phyloP scores from a whole-genome alignment of 2,888 invertebrate species.

The Bursaphelenchus okinawaensis region DNA sequence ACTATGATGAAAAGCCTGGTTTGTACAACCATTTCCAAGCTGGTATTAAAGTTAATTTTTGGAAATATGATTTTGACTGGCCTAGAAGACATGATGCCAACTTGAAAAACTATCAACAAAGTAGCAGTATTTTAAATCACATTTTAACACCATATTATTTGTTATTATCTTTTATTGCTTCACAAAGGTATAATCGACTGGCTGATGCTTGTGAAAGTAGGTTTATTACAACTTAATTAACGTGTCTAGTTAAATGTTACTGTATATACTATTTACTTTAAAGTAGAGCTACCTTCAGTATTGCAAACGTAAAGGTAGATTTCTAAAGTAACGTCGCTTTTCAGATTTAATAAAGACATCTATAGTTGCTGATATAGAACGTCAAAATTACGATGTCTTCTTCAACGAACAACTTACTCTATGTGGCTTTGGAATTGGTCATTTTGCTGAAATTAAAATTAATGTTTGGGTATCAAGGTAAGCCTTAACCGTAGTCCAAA shows the following conservation, averaged over 20 bases:
- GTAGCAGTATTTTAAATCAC: not conserved
- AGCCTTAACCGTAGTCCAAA: constrained; percentile 11
- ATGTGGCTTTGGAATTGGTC: constrained; percentile 26
- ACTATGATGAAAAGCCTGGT: constrained; percentile 9
- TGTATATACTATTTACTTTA: no score
- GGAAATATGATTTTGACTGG: constrained; percentile 7
- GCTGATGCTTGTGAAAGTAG: not conserved
- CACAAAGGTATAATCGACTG: not conserved
- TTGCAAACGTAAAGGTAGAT: no score
- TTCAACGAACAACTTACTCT: constrained; percentile 22
- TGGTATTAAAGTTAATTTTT: constrained; percentile 15
- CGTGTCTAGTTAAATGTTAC: no score
- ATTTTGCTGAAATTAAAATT: constrained; percentile 33
- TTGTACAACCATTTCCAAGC: not conserved
- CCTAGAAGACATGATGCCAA: constrained; percentile 1
- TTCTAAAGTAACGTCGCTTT: no score
- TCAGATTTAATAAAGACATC: no score
- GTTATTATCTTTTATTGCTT: no score
- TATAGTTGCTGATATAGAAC: not conserved
- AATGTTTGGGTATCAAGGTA: constrained; percentile 44
- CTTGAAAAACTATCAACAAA: no score
- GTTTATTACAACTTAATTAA: not conserved
- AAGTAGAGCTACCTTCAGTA: no score
- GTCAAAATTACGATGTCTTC: constrained; percentile 24
- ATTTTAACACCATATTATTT: no score